These are phyloP conservation scores for Drosophila prostipennis DNA, from an alignment of 2,888 invertebrate species.

Conservation along the genomic window DNA sequence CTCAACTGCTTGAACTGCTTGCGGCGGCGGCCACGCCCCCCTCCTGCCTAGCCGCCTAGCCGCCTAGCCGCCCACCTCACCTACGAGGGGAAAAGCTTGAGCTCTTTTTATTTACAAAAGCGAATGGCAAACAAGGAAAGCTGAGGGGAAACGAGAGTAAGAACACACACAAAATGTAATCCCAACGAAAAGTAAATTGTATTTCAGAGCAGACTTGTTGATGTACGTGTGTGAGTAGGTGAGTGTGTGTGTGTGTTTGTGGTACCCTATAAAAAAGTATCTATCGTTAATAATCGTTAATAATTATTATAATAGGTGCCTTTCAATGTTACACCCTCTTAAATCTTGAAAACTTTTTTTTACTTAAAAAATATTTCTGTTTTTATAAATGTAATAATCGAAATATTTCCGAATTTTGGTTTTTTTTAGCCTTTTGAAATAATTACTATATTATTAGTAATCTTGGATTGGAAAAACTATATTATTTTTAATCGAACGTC, in stretches of 20 bases:
- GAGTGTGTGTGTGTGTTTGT: constrained; percentile 1
- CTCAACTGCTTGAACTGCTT: constrained; percentile 74
- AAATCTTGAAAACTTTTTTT: too few relatives aligned
- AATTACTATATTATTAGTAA: too few relatives aligned
- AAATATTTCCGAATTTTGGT: too few relatives aligned
- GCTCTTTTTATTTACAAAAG: constrained; percentile 73
- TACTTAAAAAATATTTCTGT: too few relatives aligned
- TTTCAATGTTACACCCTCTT: too few relatives aligned
- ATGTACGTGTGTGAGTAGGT: constrained; percentile 58
- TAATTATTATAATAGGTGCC: too few relatives aligned
- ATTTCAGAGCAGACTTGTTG: constrained; percentile 77
- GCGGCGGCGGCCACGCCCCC: constrained; percentile 56
- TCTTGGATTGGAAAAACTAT: too few relatives aligned
- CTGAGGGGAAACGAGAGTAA: constrained; percentile 40
- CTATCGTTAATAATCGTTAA: too few relatives aligned
- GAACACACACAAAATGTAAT: constrained; percentile 64
- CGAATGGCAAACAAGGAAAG: constrained; percentile 71
- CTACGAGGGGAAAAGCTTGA: constrained; percentile 37
- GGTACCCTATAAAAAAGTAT: constrained; percentile 28
- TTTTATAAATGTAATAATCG: too few relatives aligned
- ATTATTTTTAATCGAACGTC: not conserved
- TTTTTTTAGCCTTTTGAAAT: too few relatives aligned
- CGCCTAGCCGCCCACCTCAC: too few relatives aligned
- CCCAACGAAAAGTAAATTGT: constrained; percentile 76
- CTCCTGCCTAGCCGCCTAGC: not conserved